Evolutionary conservation across 30 jellyfish, hydroid and myxozoan species (phyloP), one percentile per base, ranked within the genome.

Genomic region (Cassiopea xamachana): DNA sequence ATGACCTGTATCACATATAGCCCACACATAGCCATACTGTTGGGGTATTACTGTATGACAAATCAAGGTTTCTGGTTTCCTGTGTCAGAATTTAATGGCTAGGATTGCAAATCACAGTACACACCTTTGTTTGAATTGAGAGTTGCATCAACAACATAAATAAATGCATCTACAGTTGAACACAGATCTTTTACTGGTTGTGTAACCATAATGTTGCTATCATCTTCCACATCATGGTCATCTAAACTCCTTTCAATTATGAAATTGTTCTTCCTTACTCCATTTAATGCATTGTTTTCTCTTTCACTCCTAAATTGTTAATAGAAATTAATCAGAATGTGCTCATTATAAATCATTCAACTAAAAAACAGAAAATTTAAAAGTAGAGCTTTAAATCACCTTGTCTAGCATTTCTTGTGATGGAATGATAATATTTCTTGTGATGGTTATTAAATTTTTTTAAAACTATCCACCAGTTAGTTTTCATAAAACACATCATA

Each of bases 171-270:
- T 48, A 96, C 96, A 59, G 97, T 92, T 19, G 94, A 47, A 80
- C 99, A 96, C 1, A 96, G 92, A 47, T 96, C 97, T 84, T 76
- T 89, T 17, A 92, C 98, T 2, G 98, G 98, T 78, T 96, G 98
- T 16, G 98, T 87, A 43, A 95, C 81, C 17, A 92, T 70, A 60
- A 92, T 49, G 50, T 77, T 49, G 6, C 48, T 61, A 70, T 72
- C 81, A 58, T 76, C 92, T 61, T 78, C 93, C 0, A 51, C 85
- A 79, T 83, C 97, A 60, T 46, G 90, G 18, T 77, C 93, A 10
- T 87, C 82, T 43, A 12, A 6, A 27, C 27, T 71, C 64, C 87
- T 82, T 15, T 78, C 92, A 51, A 91, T 79, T 14, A 96, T 48
- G 47, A 92, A 94, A 27, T 89, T 92, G 77, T 90, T 92, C 61